A percentile compares a stretch with the other conserved stretches of the same genome.
phyloP scores from a whole-genome alignment of 2,797 vertebrate genomes.

The Enteromius fasciolatus region DNA sequence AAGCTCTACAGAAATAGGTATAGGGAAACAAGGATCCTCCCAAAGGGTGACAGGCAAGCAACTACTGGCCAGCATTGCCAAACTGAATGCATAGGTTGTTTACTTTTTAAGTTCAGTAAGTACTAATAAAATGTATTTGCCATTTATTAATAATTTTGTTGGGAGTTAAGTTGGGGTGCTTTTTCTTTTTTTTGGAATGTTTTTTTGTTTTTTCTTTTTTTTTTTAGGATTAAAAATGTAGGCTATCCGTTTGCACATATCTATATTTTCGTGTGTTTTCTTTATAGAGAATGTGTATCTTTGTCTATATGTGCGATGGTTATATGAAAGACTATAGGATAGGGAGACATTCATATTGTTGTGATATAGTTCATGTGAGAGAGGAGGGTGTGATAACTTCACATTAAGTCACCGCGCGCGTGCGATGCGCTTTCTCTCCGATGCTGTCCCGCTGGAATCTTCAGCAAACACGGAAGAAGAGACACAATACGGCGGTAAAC shows the following conservation, averaged over 20 bases:
- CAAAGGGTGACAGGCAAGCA: not conserved
- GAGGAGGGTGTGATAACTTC: conserved; percentile 41
- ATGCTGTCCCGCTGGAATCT: conserved; percentile 51
- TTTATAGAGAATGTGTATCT: not conserved
- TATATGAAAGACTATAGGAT: not conserved
- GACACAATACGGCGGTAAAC: not conserved
- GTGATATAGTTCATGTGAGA: not conserved
- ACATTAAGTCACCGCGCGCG: conserved; percentile 26
- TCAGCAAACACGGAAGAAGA: conserved; percentile 47
- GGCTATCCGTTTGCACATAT: not conserved
- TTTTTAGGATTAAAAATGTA: not conserved
- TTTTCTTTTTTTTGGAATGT: too few relatives aligned
- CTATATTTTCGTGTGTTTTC: not conserved
- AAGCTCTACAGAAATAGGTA: not conserved
- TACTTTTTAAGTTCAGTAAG: too few relatives aligned
- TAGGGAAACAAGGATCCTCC: not conserved
- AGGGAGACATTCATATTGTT: not conserved
- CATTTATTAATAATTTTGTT: not conserved
- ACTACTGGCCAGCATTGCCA: not conserved
- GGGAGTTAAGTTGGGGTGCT: not conserved
- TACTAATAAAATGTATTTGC: not conserved
- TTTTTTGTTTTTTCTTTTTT: not conserved
- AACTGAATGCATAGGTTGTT: not conserved
- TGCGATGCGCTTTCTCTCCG: conserved; percentile 21
- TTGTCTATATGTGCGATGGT: not conserved